These are phyloP conservation scores for Heliopora coerulea DNA, from an alignment of 92 coral and sea anemone genomes.

Conservation along the genomic window DNA sequence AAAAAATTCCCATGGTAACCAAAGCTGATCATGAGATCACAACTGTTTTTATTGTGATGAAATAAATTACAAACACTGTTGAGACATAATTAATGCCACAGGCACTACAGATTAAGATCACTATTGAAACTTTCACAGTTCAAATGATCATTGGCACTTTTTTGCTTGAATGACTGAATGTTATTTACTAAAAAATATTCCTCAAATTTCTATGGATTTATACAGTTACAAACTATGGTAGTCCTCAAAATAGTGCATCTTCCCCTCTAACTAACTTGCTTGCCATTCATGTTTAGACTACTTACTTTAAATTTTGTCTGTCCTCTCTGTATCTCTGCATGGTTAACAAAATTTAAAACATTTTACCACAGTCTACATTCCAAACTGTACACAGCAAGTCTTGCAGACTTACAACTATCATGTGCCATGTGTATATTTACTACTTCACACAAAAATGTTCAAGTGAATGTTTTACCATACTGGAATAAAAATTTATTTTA, in stretches of 20 bases:
- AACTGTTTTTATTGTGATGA: background rate
- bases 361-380: no score
- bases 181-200: slow-evolving; percentile 12
- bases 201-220: background rate
- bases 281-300: no score
- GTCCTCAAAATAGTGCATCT: no score
- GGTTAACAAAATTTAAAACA: background rate
- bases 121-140: background rate
- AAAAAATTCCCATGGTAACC: no score
- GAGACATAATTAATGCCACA: background rate
- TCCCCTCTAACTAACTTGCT: no score
- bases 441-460: background rate
- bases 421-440: background rate
- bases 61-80: slow-evolving; percentile 5
- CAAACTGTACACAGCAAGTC: no score
- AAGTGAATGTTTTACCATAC: slow-evolving; percentile 27
- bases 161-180: slow-evolving; percentile 10
- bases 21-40: no score
- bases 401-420: no score
- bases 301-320: background rate
- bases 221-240: slow-evolving; percentile 29
- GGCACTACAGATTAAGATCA: slow-evolving; percentile 18
- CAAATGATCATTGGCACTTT: background rate
- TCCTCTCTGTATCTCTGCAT: background rate
- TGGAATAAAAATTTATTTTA: slow-evolving; percentile 35